Percentiles rank a stretch among this genome's conserved stretches.
phyloP scores from a whole-genome alignment of 2,113 vertebrate species.

The Thryonomys swinderianus region DNA sequence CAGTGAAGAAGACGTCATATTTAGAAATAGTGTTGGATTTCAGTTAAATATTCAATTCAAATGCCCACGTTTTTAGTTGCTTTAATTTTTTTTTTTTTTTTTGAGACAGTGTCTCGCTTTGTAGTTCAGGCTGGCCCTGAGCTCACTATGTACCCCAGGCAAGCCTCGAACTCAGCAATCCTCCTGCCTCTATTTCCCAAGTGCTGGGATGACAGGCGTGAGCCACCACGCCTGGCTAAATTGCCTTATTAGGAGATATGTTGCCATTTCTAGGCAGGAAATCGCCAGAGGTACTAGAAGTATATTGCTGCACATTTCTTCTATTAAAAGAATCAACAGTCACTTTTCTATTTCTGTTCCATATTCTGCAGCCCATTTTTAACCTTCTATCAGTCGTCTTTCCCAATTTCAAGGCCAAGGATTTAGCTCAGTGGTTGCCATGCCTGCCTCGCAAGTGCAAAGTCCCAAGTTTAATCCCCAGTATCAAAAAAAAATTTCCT shows the following conservation, averaged over 20 bases:
- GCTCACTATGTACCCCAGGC: too few relatives aligned
- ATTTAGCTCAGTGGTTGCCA: too few relatives aligned
- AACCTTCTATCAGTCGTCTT: not conserved
- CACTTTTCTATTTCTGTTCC: not conserved
- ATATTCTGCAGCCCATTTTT: not conserved
- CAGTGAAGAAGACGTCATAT: not conserved
- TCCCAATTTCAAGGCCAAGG: not conserved
- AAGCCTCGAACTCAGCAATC: too few relatives aligned
- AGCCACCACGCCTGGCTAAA: too few relatives aligned
- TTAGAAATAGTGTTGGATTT: not conserved
- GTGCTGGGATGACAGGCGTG: too few relatives aligned
- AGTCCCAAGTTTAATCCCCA: too few relatives aligned
- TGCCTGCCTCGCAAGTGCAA: too few relatives aligned
- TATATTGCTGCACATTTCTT: fast-evolving
- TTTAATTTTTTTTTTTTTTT: too few relatives aligned
- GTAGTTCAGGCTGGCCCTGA: too few relatives aligned
- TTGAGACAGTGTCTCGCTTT: too few relatives aligned
- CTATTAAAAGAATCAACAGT: not conserved
- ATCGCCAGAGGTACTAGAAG: fast-evolving
- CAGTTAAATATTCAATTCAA: too few relatives aligned
- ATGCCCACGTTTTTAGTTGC: not conserved
- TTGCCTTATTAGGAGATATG: not conserved
- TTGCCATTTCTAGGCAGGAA: not conserved
- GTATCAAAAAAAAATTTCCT: not conserved
- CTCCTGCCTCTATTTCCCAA: too few relatives aligned